These are phyloP conservation scores for Lacerta agilis DNA, from an alignment of 2,797 vertebrate species.

Conservation along the genomic window DNA sequence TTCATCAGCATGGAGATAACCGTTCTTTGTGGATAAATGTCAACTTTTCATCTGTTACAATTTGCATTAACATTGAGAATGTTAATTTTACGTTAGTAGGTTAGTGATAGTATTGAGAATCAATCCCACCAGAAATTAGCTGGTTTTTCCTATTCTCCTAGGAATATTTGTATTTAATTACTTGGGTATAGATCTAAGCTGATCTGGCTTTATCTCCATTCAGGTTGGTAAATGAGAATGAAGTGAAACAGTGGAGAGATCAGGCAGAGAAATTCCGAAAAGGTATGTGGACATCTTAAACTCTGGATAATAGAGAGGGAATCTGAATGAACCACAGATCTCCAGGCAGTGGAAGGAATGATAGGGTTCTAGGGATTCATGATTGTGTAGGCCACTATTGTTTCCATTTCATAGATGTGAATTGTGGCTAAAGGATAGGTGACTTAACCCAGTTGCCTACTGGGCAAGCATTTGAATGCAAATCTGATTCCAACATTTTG, in stretches of 20 bases:
- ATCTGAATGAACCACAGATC: background rate
- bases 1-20: background rate
- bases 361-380: background rate
- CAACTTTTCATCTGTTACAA: background rate
- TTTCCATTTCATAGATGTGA: slow-evolving; percentile 1
- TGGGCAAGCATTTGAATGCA: background rate
- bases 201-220: slow-evolving; percentile 34
- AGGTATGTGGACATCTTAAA: slow-evolving; percentile 78
- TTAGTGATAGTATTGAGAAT: background rate
- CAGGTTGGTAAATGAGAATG: slow-evolving; percentile 98
- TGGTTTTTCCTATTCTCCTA: slow-evolving; percentile 2
- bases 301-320: background rate
- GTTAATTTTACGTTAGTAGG: background rate
- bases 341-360: background rate
- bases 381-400: background rate
- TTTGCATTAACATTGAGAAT: slow-evolving; percentile 28
- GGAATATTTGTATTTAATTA: background rate
- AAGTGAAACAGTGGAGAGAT: slow-evolving; percentile 95
- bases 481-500: background rate
- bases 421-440: background rate
- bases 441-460: background rate
- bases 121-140: slow-evolving; percentile 9
- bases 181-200: slow-evolving; percentile 32
- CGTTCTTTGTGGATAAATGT: slow-evolving; percentile 4
- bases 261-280: slow-evolving; percentile 97